Conservation (phyloP, 2,113 vertebrate genomes). For the Actenoides hombroni region DNA sequence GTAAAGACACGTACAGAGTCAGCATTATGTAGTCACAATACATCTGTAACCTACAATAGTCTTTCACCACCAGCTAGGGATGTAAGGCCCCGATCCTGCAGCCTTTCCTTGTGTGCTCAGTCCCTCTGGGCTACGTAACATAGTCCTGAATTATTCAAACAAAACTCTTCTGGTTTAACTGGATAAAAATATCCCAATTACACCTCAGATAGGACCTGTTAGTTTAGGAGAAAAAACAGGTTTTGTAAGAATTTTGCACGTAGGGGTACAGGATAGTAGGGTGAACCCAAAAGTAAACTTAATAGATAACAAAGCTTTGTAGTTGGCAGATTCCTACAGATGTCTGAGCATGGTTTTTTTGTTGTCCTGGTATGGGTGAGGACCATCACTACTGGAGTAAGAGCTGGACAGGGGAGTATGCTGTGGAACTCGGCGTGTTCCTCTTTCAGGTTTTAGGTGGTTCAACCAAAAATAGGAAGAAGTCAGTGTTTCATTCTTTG, state of each 20-base stretch:
- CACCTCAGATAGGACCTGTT: background rate
- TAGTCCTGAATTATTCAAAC: background rate
- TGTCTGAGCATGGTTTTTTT: background rate
- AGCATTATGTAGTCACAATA: constrained; percentile 35
- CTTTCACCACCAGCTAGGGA: background rate
- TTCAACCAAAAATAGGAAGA: background rate
- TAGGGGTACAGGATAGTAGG: background rate
- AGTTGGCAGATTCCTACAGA: background rate
- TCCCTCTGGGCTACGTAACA: background rate
- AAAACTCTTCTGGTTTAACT: background rate
- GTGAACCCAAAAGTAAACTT: background rate
- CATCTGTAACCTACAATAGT: background rate
- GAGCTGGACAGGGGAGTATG: background rate
- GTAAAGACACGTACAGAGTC: constrained; percentile 54
- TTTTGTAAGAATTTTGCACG: background rate
- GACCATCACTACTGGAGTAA: background rate
- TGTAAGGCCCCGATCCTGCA: background rate
- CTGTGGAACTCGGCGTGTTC: background rate
- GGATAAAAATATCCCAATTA: background rate
- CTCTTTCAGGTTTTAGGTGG: background rate
- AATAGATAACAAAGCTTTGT: background rate
- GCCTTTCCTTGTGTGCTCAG: background rate
- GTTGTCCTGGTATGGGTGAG: background rate
- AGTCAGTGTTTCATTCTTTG: background rate
- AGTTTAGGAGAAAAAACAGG: background rate